A percentile compares a stretch with the other conserved stretches of the same genome.
phyloP scores from a whole-genome alignment of 2,113 vertebrate species.

The Tupaia chinensis region DNA sequence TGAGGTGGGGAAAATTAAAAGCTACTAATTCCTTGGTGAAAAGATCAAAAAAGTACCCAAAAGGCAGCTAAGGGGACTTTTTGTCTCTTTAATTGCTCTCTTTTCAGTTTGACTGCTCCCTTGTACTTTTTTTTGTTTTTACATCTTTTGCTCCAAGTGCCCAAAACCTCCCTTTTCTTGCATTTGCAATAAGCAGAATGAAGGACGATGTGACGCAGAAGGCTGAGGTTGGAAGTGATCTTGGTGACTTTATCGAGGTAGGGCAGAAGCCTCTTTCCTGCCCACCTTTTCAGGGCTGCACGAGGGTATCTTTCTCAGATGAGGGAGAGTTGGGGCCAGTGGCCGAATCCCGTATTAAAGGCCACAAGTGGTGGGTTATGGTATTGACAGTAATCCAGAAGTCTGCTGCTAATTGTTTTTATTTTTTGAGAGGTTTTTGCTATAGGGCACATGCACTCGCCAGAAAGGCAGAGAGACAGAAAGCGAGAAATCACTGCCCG shows the following conservation, averaged over 20 bases:
- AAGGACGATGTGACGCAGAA: background rate
- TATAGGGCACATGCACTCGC: too few relatives aligned
- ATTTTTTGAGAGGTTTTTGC: too few relatives aligned
- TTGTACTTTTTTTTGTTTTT: constrained; percentile 77
- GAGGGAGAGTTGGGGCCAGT: background rate
- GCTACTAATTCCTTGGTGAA: constrained; percentile 74
- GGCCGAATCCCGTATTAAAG: background rate
- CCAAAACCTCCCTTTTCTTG: constrained; percentile 50
- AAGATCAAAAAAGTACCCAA: constrained; percentile 82
- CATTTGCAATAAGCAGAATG: constrained; percentile 27
- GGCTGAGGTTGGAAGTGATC: background rate
- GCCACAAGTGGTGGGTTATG: background rate
- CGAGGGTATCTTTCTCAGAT: too few relatives aligned
- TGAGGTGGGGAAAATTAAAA: constrained; percentile 75
- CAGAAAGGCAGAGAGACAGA: too few relatives aligned
- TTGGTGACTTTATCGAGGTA: background rate
- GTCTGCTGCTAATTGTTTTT: background rate
- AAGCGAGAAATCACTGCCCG: too few relatives aligned
- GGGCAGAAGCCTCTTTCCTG: background rate
- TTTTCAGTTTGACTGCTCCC: constrained; percentile 74
- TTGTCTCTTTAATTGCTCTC: constrained; percentile 77
- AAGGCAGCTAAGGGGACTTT: constrained; percentile 79
- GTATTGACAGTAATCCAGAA: background rate
- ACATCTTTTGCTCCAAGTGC: constrained; percentile 74
- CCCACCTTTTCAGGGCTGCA: background rate